These are phyloP conservation scores for Octodonta nipae DNA, from an alignment of 2,888 invertebrate species.

Conservation along the genomic window DNA sequence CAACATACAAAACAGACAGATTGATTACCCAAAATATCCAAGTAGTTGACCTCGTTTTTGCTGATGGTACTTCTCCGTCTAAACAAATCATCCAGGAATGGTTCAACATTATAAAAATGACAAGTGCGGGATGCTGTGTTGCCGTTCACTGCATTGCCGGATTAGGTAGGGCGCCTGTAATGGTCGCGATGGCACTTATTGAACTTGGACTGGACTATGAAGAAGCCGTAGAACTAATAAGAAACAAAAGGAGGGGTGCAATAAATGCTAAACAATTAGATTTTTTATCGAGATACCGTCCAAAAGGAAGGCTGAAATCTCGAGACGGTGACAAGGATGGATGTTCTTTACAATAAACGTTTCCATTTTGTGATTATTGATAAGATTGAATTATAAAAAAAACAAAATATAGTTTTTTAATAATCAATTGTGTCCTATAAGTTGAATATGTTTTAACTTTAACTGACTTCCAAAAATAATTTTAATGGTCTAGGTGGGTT, in stretches of 20 bases:
- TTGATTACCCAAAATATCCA: slow-evolving; percentile 78
- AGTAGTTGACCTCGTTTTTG: slow-evolving; percentile 89
- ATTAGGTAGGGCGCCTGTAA: slow-evolving; percentile 91
- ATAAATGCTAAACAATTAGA: slow-evolving; percentile 97
- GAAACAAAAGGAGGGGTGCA: slow-evolving; percentile 94
- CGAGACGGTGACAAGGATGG: slow-evolving; percentile 85
- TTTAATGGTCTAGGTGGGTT: too few relatives aligned
- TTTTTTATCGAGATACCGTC: slow-evolving; percentile 94
- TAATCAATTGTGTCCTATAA: too few relatives aligned
- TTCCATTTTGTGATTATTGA: too few relatives aligned
- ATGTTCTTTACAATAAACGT: slow-evolving; percentile 78
- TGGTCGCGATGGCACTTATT: slow-evolving; percentile 94
- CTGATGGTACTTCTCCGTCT: slow-evolving; percentile 86
- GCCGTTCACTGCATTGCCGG: slow-evolving; percentile 99
- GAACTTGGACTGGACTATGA: slow-evolving; percentile 97
- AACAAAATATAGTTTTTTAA: too few relatives aligned
- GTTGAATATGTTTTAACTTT: too few relatives aligned
- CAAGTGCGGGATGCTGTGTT: slow-evolving; percentile 77
- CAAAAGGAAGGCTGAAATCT: slow-evolving; percentile 86
- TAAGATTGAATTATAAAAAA: too few relatives aligned
- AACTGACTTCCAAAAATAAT: too few relatives aligned
- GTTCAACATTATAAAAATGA: slow-evolving; percentile 69
- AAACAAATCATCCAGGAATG: slow-evolving; percentile 85
- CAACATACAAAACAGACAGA: slow-evolving; percentile 87
- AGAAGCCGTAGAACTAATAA: slow-evolving; percentile 94